Evolutionary conservation across 2,797 vertebrate genomes (phyloP), one percentile per base, ranked within the genome.

Genomic region (Hapalemur alaotrensis): DNA sequence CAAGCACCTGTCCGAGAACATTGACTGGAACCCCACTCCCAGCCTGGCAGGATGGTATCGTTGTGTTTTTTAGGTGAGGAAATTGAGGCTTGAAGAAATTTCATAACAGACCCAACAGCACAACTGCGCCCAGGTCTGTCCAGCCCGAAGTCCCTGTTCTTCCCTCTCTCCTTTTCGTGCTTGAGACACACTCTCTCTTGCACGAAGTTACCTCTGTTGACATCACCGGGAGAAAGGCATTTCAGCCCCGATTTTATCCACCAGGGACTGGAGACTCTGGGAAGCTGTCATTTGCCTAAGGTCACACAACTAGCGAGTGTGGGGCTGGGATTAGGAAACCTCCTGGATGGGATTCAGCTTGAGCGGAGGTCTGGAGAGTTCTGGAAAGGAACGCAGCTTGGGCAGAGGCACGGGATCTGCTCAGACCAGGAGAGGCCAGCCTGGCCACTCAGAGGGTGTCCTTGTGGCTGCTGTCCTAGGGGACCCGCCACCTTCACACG

Each of bases 1-100:
- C 32, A 6, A 28, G 61, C 0, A 0, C 48, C 52, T 10, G 0
- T 10, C 46, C 1, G 50, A 30, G 32, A 22, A 12, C 1, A 12
- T 7, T 41, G 76, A 17, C 0, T 6, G 41, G 15, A 63, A 0
- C 18, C 38, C 65, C 57, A 2, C 35, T 6, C 17, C 48, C 20
- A 25, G n/a, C 57, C 83, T 43, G 0, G 7, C 41, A 50, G 61
- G 38, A 12, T 0, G 0, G 30, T 10, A 8, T 6, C 8, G 2
- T 52, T 57, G 89, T 28, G 28, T 9, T 82, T 73, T 23, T 50
- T 61, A 59, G 22, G 67, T 9, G 15, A 78, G 48, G 59, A 93
- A 83, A 89, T 59, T 20, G 70, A 95, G 95, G 57, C 86, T 35
- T 48, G 15, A 83, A 48, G 54, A 61, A 25, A 63, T 46, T 41